These are phyloP conservation scores for Antheraea pernyi DNA, from an alignment of 1,140 invertebrate species.

Conservation along the genomic window DNA sequence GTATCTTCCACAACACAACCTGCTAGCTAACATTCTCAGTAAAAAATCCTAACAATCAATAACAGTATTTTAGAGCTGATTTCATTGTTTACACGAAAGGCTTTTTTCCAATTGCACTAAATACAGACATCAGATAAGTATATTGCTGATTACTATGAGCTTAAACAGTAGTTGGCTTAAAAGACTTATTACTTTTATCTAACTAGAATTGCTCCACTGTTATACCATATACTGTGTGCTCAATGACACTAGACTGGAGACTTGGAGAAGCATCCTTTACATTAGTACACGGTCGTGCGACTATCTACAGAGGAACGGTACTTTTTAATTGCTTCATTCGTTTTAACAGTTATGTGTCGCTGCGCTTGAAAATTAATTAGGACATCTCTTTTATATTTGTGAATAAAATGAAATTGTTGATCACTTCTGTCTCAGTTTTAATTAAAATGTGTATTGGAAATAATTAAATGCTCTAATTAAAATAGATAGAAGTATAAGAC, in stretches of 20 bases:
- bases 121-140: too few relatives aligned
- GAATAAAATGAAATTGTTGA: background rate
- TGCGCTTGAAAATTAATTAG: background rate
- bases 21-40: too few relatives aligned
- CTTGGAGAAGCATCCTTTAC: background rate
- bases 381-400: background rate
- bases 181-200: too few relatives aligned
- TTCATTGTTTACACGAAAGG: too few relatives aligned
- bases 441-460: background rate
- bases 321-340: constrained; percentile 4
- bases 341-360: constrained; percentile 1
- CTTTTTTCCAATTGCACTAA: too few relatives aligned
- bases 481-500: background rate
- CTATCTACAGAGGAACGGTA: background rate
- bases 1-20: too few relatives aligned
- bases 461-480: background rate
- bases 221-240: background rate
- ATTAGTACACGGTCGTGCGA: background rate
- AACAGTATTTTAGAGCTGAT: too few relatives aligned
- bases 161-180: too few relatives aligned
- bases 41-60: too few relatives aligned
- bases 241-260: constrained; percentile 1
- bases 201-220: background rate
- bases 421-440: background rate
- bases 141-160: too few relatives aligned